Conservation (phyloP, 2,797 vertebrate species). For the Scolopax bukidnonensis region DNA sequence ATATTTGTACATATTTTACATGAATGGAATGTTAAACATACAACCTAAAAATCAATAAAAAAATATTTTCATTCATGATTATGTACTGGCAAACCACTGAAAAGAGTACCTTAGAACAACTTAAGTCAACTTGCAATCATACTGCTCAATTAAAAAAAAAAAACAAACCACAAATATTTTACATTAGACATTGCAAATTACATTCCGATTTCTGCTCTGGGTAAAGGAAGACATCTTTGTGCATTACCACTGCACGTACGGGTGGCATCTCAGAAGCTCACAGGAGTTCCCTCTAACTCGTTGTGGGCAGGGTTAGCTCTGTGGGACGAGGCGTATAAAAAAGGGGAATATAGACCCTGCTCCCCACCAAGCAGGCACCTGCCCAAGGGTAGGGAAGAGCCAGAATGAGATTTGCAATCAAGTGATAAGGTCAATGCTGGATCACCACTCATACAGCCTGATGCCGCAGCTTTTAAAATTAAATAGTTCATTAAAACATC, state of each 20-base stretch:
- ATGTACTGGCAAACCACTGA: constrained; percentile 44
- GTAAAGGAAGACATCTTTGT: constrained; percentile 50
- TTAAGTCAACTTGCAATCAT: constrained; percentile 44
- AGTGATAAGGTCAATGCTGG: neutral
- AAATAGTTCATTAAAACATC: neutral
- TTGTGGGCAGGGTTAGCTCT: neutral
- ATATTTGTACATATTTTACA: constrained; percentile 74
- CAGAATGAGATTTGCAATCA: neutral
- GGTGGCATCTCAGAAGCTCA: neutral
- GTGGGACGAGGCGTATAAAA: neutral
- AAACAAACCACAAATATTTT: constrained; percentile 20
- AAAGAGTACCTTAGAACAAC: constrained; percentile 62
- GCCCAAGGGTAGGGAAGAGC: neutral
- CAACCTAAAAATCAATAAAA: constrained; percentile 72
- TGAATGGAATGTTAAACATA: constrained; percentile 78
- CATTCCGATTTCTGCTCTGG: constrained; percentile 31
- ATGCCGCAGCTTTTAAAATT: neutral
- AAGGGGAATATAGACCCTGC: neutral
- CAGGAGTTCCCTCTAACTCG: neutral
- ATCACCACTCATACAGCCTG: neutral
- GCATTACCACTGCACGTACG: neutral
- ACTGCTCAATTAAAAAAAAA: constrained; percentile 48
- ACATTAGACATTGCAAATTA: constrained; percentile 59
- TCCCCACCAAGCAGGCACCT: neutral
- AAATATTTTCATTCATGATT: constrained; percentile 64